Conservation (phyloP, 2,797 vertebrate genomes). For the Okamejei kenojei region DNA sequence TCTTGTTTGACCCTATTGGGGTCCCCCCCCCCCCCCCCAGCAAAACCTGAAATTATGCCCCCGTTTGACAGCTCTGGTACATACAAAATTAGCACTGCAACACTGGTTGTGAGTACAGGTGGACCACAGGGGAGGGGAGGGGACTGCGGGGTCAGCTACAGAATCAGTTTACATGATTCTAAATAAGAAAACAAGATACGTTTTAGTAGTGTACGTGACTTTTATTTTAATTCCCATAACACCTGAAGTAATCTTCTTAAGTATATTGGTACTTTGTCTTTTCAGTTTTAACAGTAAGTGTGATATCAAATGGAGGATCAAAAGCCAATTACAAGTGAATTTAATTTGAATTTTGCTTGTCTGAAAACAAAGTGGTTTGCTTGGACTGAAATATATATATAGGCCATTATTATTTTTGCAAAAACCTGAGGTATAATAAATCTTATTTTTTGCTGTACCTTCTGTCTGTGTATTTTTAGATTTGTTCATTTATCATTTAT, state of each 20-base stretch:
- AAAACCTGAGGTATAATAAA: slow-evolving; percentile 9
- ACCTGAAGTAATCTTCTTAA: background rate
- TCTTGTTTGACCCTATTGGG: too few relatives aligned
- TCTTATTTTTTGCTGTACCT: background rate
- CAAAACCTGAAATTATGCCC: too few relatives aligned
- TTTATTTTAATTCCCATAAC: background rate
- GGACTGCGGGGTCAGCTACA: too few relatives aligned
- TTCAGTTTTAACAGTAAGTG: background rate
- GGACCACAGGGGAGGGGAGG: too few relatives aligned
- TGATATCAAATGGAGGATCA: background rate
- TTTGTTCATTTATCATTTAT: background rate
- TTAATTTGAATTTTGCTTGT: background rate
- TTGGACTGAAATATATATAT: background rate
- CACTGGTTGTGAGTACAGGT: too few relatives aligned
- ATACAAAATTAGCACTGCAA: too few relatives aligned
- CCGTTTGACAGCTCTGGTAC: too few relatives aligned
- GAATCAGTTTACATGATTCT: background rate
- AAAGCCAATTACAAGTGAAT: background rate
- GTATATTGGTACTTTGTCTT: background rate
- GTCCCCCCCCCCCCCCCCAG: too few relatives aligned
- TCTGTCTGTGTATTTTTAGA: slow-evolving; percentile 23
- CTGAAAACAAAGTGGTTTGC: background rate
- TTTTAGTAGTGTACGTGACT: background rate
- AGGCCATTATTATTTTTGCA: background rate
- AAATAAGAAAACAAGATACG: background rate